These are phyloP conservation scores for Akabosia matsudoensis DNA, from an alignment of 1,140 invertebrate species.

Conservation along the genomic window DNA sequence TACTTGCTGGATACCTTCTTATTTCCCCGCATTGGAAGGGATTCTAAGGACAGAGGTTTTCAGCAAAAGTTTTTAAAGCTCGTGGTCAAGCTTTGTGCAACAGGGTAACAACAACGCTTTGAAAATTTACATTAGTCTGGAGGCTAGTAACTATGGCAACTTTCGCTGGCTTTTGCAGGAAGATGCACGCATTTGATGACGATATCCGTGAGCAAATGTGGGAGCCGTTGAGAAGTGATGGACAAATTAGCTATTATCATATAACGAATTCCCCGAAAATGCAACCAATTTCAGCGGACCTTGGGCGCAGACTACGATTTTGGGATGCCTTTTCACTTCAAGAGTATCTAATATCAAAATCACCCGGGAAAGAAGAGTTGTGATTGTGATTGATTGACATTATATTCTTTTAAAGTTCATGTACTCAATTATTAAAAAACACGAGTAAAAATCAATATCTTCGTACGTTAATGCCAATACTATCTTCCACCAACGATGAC, in stretches of 20 bases:
- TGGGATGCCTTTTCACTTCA: slow-evolving; percentile 25
- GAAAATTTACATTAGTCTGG: neutral
- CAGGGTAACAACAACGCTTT: slow-evolving; percentile 21
- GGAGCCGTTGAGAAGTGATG: neutral
- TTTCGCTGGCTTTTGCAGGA: neutral
- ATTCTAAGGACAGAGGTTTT: slow-evolving; percentile 21
- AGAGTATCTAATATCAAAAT: neutral
- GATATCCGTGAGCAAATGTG: neutral
- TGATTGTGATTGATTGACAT: neutral
- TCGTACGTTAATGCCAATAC: too few species aligned
- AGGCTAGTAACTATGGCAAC: neutral
- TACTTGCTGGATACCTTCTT: slow-evolving; percentile 25
- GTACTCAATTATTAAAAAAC: neutral
- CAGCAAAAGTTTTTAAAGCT: slow-evolving; percentile 14
- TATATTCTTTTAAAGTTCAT: slow-evolving; percentile 2
- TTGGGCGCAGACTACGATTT: slow-evolving; percentile 12
- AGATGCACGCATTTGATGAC: neutral
- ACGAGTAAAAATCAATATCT: too few species aligned
- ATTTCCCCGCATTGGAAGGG: slow-evolving; percentile 4
- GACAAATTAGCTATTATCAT: slow-evolving; percentile 19
- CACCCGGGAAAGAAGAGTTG: neutral
- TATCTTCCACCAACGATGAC: too few species aligned
- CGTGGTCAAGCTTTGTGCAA: slow-evolving; percentile 24
- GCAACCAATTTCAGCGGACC: neutral
- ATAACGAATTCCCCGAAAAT: slow-evolving; percentile 2